Base-by-base conservation (phyloP, 2,888 invertebrate species). In the Rotaria sp. region DNA sequence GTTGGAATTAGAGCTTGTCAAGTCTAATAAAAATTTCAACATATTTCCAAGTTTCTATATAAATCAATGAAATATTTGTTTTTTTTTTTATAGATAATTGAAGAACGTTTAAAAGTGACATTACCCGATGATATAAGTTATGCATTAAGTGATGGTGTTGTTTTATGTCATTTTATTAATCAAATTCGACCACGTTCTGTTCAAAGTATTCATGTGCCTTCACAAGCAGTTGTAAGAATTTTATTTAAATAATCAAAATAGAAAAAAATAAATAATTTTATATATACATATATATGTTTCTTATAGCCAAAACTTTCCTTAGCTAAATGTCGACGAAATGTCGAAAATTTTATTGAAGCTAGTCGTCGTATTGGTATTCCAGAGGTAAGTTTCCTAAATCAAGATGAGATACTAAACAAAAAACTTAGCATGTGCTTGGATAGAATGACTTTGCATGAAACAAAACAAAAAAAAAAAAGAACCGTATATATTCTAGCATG, bases 311-410 rank as follows among this genome's bases (percentile, higher is more conserved):
- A 96, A 92, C 92, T 97, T 88, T 95, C 96, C n/a, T 95, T 96
- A 94, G 96, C 96, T 75, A 94, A 96, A 89, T 96, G 96, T 92
- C 93, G 96, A 89, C 93, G 95, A 90, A 97, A 97, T 91, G 96
- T 97, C 50, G 96, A 97, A 91, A 96, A 96, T 92, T 97, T 97
- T 90, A 92, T 97, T 89, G 96, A 96, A 90, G 96, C 96, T 41
- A 97, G 96, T 92, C 93, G 96, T 87, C 95, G 94, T 92, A 95
- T 96, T 89, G 97, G 97, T 88, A 95, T 97, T 26, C 95, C 96
- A 92, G 96, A 96, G 94, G 96, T 96, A 92, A 93, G 94, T 92
- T 26, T 8, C 26, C 26, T 26, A 13, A 30, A 10, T 8, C n/a
- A 15, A 59, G 11, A 59, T 18, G 35, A 67, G 35, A 15, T 35